Percentiles rank a stretch among this genome's conserved stretches.
phyloP scores from a whole-genome alignment of 2,113 vertebrate species.

The Cheilinus undulatus region DNA sequence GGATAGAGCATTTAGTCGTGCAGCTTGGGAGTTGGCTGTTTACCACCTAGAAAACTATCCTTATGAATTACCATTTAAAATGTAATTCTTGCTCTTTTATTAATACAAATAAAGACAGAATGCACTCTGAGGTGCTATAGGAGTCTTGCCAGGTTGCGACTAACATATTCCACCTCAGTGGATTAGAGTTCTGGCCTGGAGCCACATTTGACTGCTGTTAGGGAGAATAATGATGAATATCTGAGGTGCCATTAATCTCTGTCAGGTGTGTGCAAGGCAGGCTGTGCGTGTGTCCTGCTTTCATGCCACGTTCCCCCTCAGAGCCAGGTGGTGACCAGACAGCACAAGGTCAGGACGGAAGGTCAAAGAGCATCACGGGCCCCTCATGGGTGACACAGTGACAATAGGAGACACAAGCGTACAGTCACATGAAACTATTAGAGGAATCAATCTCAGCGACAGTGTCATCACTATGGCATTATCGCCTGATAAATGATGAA shows the following conservation, averaged over 20 bases:
- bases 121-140: constrained; percentile 18
- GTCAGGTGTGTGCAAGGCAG: constrained; percentile 68
- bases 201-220: constrained; percentile 72
- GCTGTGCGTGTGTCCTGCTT: constrained; percentile 44
- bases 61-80: constrained; percentile 36
- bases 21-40: neutral
- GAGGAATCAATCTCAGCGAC: constrained; percentile 27
- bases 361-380: constrained; percentile 61
- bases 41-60: constrained; percentile 15
- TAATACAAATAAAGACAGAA: constrained; percentile 31
- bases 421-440: constrained; percentile 42
- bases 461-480: neutral
- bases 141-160: constrained; percentile 42
- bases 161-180: constrained; percentile 47
- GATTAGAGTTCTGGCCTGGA: constrained; percentile 52
- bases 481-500: neutral
- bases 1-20: constrained; percentile 27
- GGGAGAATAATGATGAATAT: constrained; percentile 73
- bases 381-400: constrained; percentile 34
- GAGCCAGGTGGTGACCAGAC: constrained; percentile 80
- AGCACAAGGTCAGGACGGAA: constrained; percentile 70
- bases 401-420: constrained; percentile 38
- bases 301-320: constrained; percentile 55
- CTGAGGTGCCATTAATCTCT: constrained; percentile 72
- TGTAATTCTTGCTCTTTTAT: constrained; percentile 6